A percentile compares a stretch with the other conserved stretches of the same genome.
Conservation (phyloP, 2,797 vertebrate species). For the Chelidonichthys spinosus region DNA sequence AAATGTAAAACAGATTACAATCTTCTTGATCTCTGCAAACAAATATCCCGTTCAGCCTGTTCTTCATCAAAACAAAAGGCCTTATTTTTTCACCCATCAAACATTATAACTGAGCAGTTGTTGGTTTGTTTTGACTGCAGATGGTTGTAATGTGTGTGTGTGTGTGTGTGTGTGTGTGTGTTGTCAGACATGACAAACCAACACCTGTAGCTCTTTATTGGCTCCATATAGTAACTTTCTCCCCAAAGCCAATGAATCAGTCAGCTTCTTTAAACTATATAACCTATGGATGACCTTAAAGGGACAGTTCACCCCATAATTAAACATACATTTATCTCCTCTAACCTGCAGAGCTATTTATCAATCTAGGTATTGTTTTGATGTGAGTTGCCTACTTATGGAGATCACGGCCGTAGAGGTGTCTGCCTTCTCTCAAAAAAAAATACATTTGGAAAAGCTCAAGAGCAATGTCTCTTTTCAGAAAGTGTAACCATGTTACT, state of each 20-base stretch:
- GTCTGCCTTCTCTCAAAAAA: too few species aligned
- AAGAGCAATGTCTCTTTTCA: too few species aligned
- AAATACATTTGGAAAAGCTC: too few species aligned
- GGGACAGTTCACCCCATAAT: not conserved
- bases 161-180: slow-evolving; percentile 8
- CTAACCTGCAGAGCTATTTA: not conserved
- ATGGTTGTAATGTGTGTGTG: slow-evolving; percentile 18
- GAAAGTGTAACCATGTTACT: too few species aligned
- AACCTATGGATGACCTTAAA: not conserved
- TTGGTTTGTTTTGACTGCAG: slow-evolving; percentile 16
- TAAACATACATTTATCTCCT: not conserved
- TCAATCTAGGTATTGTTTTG: too few species aligned
- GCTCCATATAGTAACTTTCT: not conserved
- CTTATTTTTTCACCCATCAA: not conserved
- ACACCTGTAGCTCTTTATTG: slow-evolving; percentile 10
- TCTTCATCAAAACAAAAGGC: not conserved
- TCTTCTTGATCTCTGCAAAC: not conserved
- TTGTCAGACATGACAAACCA: not conserved
- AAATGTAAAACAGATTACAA: not conserved
- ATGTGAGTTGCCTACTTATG: too few species aligned
- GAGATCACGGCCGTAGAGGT: too few species aligned
- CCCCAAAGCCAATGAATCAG: slow-evolving; percentile 1
- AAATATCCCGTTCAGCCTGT: not conserved
- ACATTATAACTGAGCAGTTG: slow-evolving; percentile 2
- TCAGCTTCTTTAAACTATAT: not conserved